These are phyloP conservation scores for Gambusia affinis DNA, from an alignment of 2,113 vertebrate species.

Conservation along the genomic window DNA sequence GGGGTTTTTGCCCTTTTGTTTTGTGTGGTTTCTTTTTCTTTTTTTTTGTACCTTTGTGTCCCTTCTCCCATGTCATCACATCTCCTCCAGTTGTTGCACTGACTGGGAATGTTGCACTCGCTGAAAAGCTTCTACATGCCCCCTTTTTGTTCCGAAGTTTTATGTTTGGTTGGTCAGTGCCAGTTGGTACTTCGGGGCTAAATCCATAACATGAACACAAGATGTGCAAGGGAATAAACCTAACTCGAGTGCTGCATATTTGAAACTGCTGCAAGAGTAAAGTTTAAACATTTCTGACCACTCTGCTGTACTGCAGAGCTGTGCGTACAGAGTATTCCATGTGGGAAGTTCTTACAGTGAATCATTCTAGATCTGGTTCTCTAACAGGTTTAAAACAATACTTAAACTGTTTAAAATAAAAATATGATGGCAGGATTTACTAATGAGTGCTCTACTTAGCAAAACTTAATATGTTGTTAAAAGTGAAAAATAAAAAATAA, in stretches of 20 bases:
- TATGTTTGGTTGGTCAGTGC: constrained; percentile 20
- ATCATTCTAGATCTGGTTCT: neutral
- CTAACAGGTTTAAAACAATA: neutral
- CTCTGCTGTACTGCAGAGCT: neutral
- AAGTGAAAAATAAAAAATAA: no score
- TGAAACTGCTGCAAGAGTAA: neutral
- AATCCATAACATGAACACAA: constrained; percentile 34
- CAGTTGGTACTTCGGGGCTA: constrained; percentile 8
- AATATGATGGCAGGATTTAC: no score
- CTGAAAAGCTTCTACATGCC: constrained; percentile 19
- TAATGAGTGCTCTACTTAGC: no score
- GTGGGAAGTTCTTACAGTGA: neutral
- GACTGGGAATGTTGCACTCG: constrained; percentile 35
- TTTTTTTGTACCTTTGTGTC: constrained; percentile 16
- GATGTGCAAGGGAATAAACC: constrained; percentile 7
- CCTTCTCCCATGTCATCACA: constrained; percentile 43
- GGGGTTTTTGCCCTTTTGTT: neutral
- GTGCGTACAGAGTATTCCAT: neutral
- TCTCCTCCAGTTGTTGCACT: constrained; percentile 53
- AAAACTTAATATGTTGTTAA: no score
- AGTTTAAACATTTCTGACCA: neutral
- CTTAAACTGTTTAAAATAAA: neutral
- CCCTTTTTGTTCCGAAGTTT: constrained; percentile 22
- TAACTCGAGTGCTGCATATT: neutral
- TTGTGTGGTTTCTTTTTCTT: neutral